These are phyloP conservation scores for Grapholita molesta DNA, from an alignment of 1,140 invertebrate species.

Conservation along the genomic window DNA sequence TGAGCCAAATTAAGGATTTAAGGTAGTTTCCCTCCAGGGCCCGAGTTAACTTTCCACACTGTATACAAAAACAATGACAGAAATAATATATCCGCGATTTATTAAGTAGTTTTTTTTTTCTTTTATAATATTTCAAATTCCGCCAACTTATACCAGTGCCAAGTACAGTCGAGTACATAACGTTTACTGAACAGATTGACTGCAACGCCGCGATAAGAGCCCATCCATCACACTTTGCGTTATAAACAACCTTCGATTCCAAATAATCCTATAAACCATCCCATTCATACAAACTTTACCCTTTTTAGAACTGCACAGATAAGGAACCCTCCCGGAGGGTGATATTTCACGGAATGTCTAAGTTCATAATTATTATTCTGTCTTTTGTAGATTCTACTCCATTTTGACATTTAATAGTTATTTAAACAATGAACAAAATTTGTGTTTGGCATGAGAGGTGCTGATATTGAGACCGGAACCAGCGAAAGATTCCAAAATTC, in stretches of 20 bases:
- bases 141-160: not conserved
- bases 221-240: conserved; percentile 65
- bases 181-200: not conserved
- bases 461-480: too few species aligned
- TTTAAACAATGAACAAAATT: too few species aligned
- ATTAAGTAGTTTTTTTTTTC: not conserved
- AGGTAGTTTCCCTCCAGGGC: too few species aligned
- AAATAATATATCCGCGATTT: too few species aligned
- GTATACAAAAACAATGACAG: too few species aligned
- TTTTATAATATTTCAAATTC: not conserved
- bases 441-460: too few species aligned
- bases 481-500: too few species aligned
- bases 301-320: not conserved
- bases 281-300: conserved; percentile 17
- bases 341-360: conserved; percentile 48
- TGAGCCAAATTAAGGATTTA: too few species aligned
- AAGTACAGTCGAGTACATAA: not conserved
- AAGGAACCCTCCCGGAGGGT: conserved; percentile 24
- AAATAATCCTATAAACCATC: not conserved
- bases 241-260: conserved; percentile 38
- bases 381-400: not conserved
- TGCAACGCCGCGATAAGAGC: conserved; percentile 54
- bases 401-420: too few species aligned
- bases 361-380: conserved; percentile 25
- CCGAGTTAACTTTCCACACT: too few species aligned